A percentile compares a stretch with the other conserved stretches of the same genome.
These are phyloP conservation scores for Campylorhamphus procurvoides DNA, from an alignment of 2,113 vertebrate species.

Conservation along the genomic window DNA sequence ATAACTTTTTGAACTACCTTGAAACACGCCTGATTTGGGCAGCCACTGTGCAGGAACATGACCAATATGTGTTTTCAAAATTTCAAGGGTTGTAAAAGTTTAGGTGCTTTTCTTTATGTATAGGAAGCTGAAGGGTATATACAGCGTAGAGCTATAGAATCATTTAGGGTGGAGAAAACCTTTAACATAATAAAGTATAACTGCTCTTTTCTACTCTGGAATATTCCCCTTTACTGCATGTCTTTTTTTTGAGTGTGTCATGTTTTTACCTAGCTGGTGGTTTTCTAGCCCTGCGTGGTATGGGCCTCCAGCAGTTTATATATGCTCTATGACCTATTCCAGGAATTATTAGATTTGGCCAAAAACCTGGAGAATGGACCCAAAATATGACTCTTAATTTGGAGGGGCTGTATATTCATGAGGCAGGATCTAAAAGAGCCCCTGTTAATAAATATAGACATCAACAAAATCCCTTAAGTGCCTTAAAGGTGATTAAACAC, in stretches of 20 bases:
- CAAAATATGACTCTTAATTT: not conserved
- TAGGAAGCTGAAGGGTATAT: not conserved
- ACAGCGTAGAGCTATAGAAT: not conserved
- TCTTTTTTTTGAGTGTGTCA: not conserved
- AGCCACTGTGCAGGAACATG: not conserved
- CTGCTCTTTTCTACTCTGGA: not conserved
- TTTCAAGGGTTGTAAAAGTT: accelerated
- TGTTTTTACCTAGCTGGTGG: not conserved
- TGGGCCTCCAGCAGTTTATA: not conserved
- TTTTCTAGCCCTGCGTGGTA: not conserved
- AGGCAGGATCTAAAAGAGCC: not conserved
- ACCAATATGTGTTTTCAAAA: not conserved
- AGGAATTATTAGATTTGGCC: not conserved
- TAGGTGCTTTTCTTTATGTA: not conserved
- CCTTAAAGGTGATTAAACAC: slow-evolving; percentile 45
- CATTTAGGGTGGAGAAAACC: not conserved
- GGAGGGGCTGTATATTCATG: not conserved
- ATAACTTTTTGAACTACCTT: not conserved
- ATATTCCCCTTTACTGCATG: not conserved
- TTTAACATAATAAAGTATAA: not conserved
- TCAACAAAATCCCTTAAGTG: slow-evolving; percentile 43
- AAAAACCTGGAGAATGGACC: not conserved
- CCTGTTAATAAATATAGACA: slow-evolving; percentile 35
- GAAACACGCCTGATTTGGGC: not conserved
- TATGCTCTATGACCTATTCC: not conserved